Evolutionary conservation across 2,797 vertebrate genomes (phyloP), one percentile per base, ranked within the genome.

Genomic region (Cheirogaleus major): DNA sequence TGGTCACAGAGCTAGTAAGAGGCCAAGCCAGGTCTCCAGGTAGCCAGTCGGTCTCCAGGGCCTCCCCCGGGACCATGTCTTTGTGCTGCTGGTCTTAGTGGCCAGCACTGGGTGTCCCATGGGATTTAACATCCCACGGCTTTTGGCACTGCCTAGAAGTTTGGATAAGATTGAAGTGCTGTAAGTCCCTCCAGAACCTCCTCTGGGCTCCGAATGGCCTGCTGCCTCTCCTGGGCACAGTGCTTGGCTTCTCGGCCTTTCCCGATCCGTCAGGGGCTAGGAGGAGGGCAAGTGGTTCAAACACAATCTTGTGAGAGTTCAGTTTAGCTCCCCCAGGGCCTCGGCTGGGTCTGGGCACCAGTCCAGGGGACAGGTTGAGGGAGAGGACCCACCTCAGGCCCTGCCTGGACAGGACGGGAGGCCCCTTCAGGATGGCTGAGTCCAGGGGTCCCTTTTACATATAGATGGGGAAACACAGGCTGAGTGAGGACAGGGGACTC

Each of bases 301-400:
- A 30, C 38, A 38, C 67, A 52, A 57, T 30, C 50, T 63, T 38
- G 35, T 12, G 73, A 63, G 67, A 23, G 10, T 38, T 86, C 27
- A 18, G 23, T 63, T 11, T 59, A 55, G 38, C 18, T 63, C 27
- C 27, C 11, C 1, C 2, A 17, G 38, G 52, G 18, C 35, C 76
- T 78, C 18, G 1, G 5, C n/a, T 0, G 1, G 80, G 52, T 22
- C 78, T 57, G 70, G 35, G 22, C 32, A 41, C 22, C 50, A 48
- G 27, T 30, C 45, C 25, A 5, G 10, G 63, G n/a, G 72, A 30
- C 38, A 83, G 67, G 76, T 25, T 18, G 43, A 85, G 35, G 57
- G 20, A 45, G n/a, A 70, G 23, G 67, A 17, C 12, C 75, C 1
- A 0, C 0, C 7, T 69, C 55, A 55, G n/a, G 30, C 1, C 10